Conservation (phyloP, 2,113 vertebrate species). For the Hylia prasina region DNA sequence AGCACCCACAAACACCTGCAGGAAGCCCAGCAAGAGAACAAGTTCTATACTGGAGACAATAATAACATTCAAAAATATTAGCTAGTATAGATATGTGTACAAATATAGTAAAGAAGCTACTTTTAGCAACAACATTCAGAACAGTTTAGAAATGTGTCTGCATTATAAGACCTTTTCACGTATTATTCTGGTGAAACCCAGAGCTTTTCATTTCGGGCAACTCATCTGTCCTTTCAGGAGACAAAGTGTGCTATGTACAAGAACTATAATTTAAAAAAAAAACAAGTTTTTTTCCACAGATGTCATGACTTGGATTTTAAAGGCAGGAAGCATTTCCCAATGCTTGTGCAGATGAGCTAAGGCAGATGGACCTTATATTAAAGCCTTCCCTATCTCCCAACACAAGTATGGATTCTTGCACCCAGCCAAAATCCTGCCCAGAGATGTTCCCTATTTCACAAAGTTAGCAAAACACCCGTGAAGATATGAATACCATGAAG, state of each 20-base stretch:
- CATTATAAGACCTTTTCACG: neutral
- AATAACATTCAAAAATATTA: neutral
- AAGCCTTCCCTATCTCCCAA: neutral
- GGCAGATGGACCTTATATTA: neutral
- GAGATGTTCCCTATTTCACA: neutral
- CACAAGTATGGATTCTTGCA: neutral
- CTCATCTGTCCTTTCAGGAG: neutral
- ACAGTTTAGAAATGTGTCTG: neutral
- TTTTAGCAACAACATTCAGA: neutral
- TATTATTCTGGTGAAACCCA: neutral
- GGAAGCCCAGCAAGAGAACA: neutral
- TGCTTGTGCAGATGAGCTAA: neutral
- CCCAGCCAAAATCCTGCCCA: neutral
- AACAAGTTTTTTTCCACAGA: neutral
- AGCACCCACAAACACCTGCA: neutral
- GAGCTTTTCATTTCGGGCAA: neutral
- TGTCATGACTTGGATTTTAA: neutral
- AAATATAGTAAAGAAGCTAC: neutral
- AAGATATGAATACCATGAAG: neutral
- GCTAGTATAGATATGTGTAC: neutral
- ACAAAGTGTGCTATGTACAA: neutral
- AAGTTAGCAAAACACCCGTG: neutral
- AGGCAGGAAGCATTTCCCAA: neutral
- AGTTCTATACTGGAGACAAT: neutral
- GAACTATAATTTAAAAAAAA: neutral